These are phyloP conservation scores for Euplagia quadripunctaria DNA, from an alignment of 2,888 invertebrate species.

Conservation along the genomic window DNA sequence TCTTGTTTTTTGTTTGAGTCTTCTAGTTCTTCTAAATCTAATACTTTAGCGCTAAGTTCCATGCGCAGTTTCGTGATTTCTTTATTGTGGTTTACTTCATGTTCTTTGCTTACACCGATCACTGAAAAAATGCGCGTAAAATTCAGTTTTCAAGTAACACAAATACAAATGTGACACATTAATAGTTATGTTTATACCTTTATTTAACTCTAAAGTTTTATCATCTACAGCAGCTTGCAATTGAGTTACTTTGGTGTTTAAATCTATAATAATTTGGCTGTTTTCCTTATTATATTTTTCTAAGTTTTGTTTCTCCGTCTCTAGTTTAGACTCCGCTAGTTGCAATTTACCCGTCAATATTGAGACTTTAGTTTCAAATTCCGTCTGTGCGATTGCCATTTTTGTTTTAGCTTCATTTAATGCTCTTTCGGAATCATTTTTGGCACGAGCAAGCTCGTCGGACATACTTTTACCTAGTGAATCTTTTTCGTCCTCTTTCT, in stretches of 20 bases:
- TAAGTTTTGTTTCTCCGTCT: conserved; percentile 79
- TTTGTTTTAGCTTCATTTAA: conserved; percentile 88
- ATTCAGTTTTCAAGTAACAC: neutral
- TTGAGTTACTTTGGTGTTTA: conserved; percentile 79
- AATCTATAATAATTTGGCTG: conserved; percentile 81
- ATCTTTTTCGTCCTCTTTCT: conserved; percentile 85
- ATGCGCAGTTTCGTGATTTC: conserved; percentile 85
- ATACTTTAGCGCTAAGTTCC: conserved; percentile 86
- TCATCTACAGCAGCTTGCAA: conserved; percentile 84
- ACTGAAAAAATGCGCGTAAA: conserved; percentile 63
- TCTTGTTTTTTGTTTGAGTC: conserved; percentile 80
- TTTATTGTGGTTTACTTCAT: conserved; percentile 82
- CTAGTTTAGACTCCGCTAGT: conserved; percentile 83
- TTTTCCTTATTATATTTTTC: conserved; percentile 83
- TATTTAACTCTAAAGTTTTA: conserved; percentile 83
- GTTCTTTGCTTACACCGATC: conserved; percentile 80
- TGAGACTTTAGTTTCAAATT: conserved; percentile 88
- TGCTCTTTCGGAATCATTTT: conserved; percentile 84
- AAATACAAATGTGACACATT: neutral
- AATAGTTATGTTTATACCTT: conserved; percentile 66
- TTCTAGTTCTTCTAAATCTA: conserved; percentile 84
- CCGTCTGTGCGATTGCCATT: conserved; percentile 89
- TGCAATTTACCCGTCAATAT: conserved; percentile 85
- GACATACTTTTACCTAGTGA: conserved; percentile 83
- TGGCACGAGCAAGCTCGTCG: conserved; percentile 79